phyloP scores from a whole-genome alignment of 2,888 invertebrate genomes.

The Drosophila quinaria region DNA sequence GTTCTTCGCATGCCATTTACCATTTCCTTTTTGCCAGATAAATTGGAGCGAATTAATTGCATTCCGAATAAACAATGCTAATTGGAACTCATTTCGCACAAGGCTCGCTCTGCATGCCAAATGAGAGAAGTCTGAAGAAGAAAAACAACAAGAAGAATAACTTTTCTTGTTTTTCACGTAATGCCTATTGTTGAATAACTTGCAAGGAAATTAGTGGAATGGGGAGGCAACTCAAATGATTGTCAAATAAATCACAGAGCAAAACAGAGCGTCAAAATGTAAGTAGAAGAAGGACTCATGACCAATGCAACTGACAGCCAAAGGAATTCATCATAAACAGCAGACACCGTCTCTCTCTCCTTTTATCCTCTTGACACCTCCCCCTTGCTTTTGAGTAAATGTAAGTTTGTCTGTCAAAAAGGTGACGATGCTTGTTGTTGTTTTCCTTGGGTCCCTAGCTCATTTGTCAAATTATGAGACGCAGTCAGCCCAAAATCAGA shows the following conservation, averaged over 20 bases:
- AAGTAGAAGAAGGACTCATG: constrained; percentile 22
- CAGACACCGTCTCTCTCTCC: neutral
- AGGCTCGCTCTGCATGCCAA: constrained; percentile 71
- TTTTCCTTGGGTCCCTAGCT: constrained; percentile 30
- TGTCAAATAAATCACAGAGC: constrained; percentile 76
- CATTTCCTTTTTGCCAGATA: constrained; percentile 59
- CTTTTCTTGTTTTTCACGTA: constrained; percentile 70
- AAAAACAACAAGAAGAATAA: constrained; percentile 46
- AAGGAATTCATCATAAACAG: constrained; percentile 50
- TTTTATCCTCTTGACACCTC: neutral
- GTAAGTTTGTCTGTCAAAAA: constrained; percentile 64
- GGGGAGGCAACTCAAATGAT: constrained; percentile 66
- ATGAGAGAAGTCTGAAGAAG: constrained; percentile 49
- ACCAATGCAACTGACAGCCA: constrained; percentile 53
- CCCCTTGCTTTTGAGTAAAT: constrained; percentile 14
- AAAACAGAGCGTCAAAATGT: constrained; percentile 39
- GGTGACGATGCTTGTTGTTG: constrained; percentile 70
- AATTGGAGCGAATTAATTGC: constrained; percentile 81
- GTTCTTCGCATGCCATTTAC: constrained; percentile 9
- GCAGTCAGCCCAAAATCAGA: constrained; percentile 64
- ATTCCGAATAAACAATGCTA: constrained; percentile 76
- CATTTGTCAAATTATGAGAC: constrained; percentile 76
- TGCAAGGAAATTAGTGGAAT: neutral
- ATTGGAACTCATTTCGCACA: constrained; percentile 81
- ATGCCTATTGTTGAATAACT: constrained; percentile 57